These are phyloP conservation scores for Drosophila nasuta DNA, from an alignment of 1,140 invertebrate genomes.

Conservation along the genomic window DNA sequence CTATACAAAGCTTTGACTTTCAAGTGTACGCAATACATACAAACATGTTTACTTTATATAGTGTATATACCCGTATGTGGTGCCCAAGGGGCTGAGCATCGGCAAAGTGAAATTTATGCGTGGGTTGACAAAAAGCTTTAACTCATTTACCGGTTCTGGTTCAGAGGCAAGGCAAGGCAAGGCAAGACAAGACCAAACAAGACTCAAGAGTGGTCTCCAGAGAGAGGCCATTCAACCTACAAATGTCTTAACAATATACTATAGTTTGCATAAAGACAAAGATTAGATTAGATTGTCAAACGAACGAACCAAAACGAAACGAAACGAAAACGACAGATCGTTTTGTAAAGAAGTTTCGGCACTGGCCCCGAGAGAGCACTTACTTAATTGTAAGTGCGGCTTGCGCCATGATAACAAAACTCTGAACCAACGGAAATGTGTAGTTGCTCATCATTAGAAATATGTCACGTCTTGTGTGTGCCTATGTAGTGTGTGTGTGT, in stretches of 20 bases:
- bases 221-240: slow-evolving; percentile 69
- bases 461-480: slow-evolving; percentile 61
- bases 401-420: slow-evolving; percentile 61
- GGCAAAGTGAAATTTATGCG: slow-evolving; percentile 80
- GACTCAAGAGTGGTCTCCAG: slow-evolving; percentile 27
- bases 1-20: slow-evolving; percentile 38
- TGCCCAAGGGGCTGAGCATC: slow-evolving; percentile 18
- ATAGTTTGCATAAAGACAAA: slow-evolving; percentile 35
- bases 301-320: neutral
- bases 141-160: slow-evolving; percentile 66
- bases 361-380: slow-evolving; percentile 57
- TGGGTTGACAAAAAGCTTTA: slow-evolving; percentile 76
- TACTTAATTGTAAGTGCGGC: slow-evolving; percentile 81
- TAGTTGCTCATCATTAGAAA: slow-evolving; percentile 62
- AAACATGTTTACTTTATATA: neutral
- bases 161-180: slow-evolving; percentile 34
- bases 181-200: slow-evolving; percentile 22
- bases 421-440: slow-evolving; percentile 52
- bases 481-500: no score
- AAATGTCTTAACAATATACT: no score
- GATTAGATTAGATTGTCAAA: slow-evolving; percentile 73
- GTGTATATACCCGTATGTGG: slow-evolving; percentile 11
- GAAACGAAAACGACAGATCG: slow-evolving; percentile 5
- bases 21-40: slow-evolving; percentile 28
- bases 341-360: slow-evolving; percentile 47